Base-by-base conservation (phyloP, 2,888 invertebrate species). In the Geophilus truncorum region DNA sequence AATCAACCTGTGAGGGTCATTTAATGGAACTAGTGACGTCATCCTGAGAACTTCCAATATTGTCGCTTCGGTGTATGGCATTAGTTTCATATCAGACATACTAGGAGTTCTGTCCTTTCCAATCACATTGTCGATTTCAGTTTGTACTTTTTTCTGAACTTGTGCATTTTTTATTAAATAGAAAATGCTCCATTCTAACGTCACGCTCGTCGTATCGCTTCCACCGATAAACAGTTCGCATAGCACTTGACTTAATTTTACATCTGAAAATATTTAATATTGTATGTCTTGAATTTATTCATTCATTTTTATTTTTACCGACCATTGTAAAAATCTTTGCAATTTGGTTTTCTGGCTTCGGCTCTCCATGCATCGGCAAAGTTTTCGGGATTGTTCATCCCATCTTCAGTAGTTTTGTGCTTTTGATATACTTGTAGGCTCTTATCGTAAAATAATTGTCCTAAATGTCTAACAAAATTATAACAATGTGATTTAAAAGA, bases 21-120 rank as follows among this genome's bases (percentile, higher is more conserved):
- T n/a, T 25, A 21, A 34, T 32, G 32, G 77, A 10, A 21, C 32
- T 10, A 77, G 1, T 9, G 32, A 30, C 5, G 30, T 1, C 1
- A 77, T 36, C 21, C 77, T 30, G n/a, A 15, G 5, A 18, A 77
- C 15, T 18, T 76, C 76, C 23, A 32, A n/a, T 6, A 76, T 18
- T 25, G 76, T 76, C 1, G 76, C 76, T 76, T 76, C 30, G 2
- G 76, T 76, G 18, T 76, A 76, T 7, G 76, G 76, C 76, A 76
- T 76, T 18, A 25, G 5, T 7, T 76, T 32, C 18, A 9, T 3
- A 76, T 76, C 76, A 5, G 30, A 32, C 30, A 32, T 32, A 2
- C 30, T 15, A n/a, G 76, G 76, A 5, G 12, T 30, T 76, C 30
- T 76, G 1, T 76, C 76, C 9, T 28, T 28, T 76, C 76, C 76